Evolutionary conservation across 2,797 vertebrate species (phyloP), one percentile per base, ranked within the genome.

Genomic region (Petrocephalus sullivani): DNA sequence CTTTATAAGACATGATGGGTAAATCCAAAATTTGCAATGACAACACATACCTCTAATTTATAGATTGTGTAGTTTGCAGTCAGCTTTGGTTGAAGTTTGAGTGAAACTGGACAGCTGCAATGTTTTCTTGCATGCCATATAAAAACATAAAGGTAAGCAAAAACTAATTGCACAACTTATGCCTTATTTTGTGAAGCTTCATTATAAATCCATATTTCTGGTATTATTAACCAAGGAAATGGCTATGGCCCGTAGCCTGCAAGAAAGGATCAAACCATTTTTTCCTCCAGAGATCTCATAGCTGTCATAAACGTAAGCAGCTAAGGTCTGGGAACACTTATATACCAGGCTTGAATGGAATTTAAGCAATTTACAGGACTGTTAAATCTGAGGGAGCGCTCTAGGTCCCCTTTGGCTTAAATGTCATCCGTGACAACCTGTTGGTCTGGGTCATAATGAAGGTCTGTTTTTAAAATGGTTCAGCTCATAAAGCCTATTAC

Each of bases 321-420:
- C 33, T 33, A n/a, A 21, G 21, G n/a, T 57, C 60, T 58, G 33
- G 61, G 1, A 33, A 23, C 54, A 64, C n/a, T 67, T 85, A 56
- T 84, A 67, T 49, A 56, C 49, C 23, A 60, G 82, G 10, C 60
- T 67, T 88, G 60, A 78, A 53, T 85, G 82, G 58, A 85, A 87
- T 56, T 60, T 54, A 21, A 57, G 28, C 53, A 82, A 23, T 64
- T 82, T 81, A 33, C 56, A 60, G 67, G 12, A 84, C 53, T 21
- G 4, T 81, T 81, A 58, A 14, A 51, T 19, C 23, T 14, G 86
- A 78, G 53, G 54, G 21, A 57, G 10, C 51, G 37, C 3, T 82
- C 41, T 41, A 58, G 19, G 57, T 37, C 71, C 51, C 53, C 21
- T 87, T 53, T 67, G 46, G 60, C 14, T 19, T 87, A 8, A 75